Conservation (phyloP, 2,888 invertebrate genomes). For the Acanthosoma haemorrhoidale region DNA sequence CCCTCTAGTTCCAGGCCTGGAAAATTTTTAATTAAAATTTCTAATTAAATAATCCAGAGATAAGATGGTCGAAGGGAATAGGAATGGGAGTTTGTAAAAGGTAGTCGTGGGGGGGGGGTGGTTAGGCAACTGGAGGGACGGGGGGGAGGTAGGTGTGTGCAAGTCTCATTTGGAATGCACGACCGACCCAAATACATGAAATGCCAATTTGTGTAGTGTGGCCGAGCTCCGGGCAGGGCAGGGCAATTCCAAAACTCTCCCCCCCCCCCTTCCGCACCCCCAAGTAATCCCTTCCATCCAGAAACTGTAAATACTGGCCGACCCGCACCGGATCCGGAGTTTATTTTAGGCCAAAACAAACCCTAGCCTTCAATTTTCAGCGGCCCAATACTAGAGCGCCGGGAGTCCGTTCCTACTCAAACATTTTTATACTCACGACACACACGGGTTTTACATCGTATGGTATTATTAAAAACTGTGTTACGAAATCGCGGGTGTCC, state of each 20-base stretch:
- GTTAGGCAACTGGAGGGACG: background rate
- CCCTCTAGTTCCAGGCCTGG: background rate
- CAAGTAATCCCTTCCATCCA: constrained; percentile 32
- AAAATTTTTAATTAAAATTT: constrained; percentile 31
- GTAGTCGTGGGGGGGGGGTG: background rate
- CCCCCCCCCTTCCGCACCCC: background rate
- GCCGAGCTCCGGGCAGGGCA: background rate
- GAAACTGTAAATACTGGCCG: constrained; percentile 29
- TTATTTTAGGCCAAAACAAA: constrained; percentile 30
- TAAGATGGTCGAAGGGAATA: constrained; percentile 26
- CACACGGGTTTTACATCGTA: too few species aligned
- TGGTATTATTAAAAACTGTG: too few species aligned
- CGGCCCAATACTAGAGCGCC: background rate
- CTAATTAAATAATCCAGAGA: constrained; percentile 30
- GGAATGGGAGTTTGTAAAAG: constrained; percentile 30
- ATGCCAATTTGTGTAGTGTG: constrained; percentile 32
- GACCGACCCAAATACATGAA: constrained; percentile 31
- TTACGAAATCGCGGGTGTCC: too few species aligned
- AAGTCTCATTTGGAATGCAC: constrained; percentile 31
- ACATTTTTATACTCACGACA: background rate
- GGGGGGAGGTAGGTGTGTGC: constrained; percentile 12
- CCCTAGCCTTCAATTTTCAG: constrained; percentile 29
- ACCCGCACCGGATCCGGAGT: constrained; percentile 21
- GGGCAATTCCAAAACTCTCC: constrained; percentile 28
- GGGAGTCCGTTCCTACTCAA: background rate